Conservation (phyloP, 2,113 vertebrate species). For the Struthidea cinerea region DNA sequence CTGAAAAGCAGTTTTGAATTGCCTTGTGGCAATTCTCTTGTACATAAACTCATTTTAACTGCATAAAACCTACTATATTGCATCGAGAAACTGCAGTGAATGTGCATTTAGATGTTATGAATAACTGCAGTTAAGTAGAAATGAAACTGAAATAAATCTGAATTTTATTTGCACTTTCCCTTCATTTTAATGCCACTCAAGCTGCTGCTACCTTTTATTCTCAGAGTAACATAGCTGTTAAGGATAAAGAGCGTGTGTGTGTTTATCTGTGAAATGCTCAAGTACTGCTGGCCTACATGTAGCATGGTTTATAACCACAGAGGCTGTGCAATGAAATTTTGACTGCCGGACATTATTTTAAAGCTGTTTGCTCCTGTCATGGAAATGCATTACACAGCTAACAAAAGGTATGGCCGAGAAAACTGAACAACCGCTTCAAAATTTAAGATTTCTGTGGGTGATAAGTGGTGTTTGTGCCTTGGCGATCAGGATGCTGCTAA, state of each 20-base stretch:
- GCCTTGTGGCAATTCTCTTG: constrained; percentile 65
- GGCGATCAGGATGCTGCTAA: not conserved
- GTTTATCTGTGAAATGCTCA: constrained; percentile 32
- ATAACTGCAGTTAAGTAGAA: constrained; percentile 70
- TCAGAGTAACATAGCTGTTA: constrained; percentile 8
- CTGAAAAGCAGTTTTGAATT: constrained; percentile 56
- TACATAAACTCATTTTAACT: constrained; percentile 70
- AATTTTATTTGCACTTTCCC: constrained; percentile 69
- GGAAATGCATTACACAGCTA: constrained; percentile 22
- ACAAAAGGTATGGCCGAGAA: constrained; percentile 11
- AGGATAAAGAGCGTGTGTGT: not conserved
- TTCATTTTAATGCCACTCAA: constrained; percentile 59
- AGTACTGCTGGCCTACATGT: constrained; percentile 27
- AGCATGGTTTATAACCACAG: constrained; percentile 32
- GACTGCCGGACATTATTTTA: constrained; percentile 54
- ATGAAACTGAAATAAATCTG: constrained; percentile 72
- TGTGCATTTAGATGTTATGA: constrained; percentile 71
- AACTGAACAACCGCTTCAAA: constrained; percentile 7
- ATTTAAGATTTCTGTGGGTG: not conserved
- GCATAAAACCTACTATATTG: constrained; percentile 66
- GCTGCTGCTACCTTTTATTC: constrained; percentile 42
- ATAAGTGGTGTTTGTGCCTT: not conserved
- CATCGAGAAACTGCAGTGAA: constrained; percentile 59
- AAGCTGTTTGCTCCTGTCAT: constrained; percentile 48
- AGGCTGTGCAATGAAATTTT: constrained; percentile 40